These are phyloP conservation scores for Lepus europaeus DNA, from an alignment of 2,113 vertebrate genomes.

Conservation along the genomic window DNA sequence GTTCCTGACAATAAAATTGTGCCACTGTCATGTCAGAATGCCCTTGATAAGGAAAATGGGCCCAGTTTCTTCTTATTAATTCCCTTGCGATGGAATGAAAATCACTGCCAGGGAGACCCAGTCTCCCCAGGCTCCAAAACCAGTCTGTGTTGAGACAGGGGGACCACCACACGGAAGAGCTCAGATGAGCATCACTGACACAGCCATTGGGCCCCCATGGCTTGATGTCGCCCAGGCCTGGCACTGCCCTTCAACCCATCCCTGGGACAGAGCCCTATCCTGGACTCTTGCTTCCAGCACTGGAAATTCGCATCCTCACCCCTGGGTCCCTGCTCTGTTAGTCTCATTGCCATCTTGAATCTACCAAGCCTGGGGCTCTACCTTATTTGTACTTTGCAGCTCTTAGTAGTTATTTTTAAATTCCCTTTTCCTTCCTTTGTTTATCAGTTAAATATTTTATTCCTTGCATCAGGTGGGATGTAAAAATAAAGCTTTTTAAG, in stretches of 20 bases:
- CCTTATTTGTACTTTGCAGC: not conserved
- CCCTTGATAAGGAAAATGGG: not conserved
- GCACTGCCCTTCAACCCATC: not conserved
- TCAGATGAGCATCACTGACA: not conserved
- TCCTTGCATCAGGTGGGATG: not conserved
- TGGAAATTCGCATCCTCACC: too few relatives aligned
- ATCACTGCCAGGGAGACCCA: not conserved
- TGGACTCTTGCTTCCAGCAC: not conserved
- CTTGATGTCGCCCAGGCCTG: not conserved
- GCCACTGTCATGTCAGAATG: not conserved
- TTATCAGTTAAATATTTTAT: not conserved
- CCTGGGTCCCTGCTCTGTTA: not conserved
- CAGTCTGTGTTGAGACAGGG: not conserved
- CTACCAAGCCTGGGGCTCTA: not conserved
- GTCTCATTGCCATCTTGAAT: fast-evolving
- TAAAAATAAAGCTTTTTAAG: not conserved
- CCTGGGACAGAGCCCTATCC: not conserved
- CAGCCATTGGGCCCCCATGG: not conserved
- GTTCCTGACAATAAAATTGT: not conserved
- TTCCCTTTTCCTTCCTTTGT: not conserved
- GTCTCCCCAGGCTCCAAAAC: not conserved
- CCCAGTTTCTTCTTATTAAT: not conserved
- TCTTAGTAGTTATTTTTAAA: not conserved
- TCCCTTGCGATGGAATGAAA: not conserved
- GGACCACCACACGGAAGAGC: not conserved